phyloP scores from a whole-genome alignment of 2,888 invertebrate genomes.

The Xanthia togata region DNA sequence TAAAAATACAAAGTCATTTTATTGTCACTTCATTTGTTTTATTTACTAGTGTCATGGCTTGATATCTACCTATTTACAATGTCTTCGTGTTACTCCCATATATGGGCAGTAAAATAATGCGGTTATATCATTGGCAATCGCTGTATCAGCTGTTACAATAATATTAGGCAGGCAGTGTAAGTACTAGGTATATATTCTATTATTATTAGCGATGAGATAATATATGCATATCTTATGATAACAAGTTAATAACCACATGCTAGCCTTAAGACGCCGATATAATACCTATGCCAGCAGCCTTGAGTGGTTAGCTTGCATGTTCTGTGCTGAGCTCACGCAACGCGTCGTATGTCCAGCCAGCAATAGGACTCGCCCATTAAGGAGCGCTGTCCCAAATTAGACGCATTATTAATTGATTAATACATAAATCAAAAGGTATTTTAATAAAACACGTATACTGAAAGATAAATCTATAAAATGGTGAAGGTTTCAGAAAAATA shows the following conservation, averaged over 20 bases:
- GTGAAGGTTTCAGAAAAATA: no score
- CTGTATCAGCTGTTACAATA: neutral
- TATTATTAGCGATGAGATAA: conserved; percentile 13
- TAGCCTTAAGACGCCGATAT: neutral
- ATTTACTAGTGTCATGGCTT: conserved; percentile 11
- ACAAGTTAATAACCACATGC: conserved; percentile 18
- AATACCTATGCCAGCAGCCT: no score
- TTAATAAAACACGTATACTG: no score
- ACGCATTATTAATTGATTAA: no score
- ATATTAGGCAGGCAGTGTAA: neutral
- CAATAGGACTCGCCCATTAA: no score
- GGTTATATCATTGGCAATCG: neutral
- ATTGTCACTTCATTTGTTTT: conserved; percentile 13
- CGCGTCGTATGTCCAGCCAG: no score
- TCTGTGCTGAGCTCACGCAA: no score
- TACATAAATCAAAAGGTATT: no score
- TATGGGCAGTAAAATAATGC: neutral
- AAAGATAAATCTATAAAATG: no score
- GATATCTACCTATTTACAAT: conserved; percentile 18
- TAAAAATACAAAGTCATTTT: conserved; percentile 48
- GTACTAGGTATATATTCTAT: conserved; percentile 16
- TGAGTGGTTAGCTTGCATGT: no score
- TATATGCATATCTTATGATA: conserved; percentile 34
- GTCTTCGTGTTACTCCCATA: neutral
- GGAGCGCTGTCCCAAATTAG: no score